Evolutionary conservation across 2,888 invertebrate species (phyloP), one percentile per base, ranked within the genome.

Genomic region (Catocala nupta): DNA sequence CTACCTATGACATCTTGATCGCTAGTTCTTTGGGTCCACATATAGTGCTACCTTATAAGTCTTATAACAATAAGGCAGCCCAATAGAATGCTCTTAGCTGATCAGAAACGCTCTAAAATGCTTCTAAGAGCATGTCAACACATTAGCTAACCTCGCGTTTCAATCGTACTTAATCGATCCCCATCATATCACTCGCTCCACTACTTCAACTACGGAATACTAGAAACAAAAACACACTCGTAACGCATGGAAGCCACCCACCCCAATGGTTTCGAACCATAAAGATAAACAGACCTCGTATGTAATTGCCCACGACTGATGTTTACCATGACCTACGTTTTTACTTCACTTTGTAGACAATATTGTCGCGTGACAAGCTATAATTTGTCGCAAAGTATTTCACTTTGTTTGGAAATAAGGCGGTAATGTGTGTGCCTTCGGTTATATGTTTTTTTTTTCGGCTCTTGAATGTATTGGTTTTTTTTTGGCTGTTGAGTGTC

Each of bases 251-350:
- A 12, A 48, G 10, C 12, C 25, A 48, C 6, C 9, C 7, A 48
- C 48, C 16, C 33, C 25, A n/a, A 49, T 25, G 11, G 9, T 2
- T 11, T 39, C 8, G 8, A 8, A 39, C 36, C 36, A 39, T 39
- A 39, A 39, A 39, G 6, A 39, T 39, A 39, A 11, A 36, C 9
- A 13, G 16, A 25, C 55, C 5, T 42, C 13, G 8, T n/a, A 47
- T 7, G 44, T 63, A 61, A 62, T 63, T 75, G 55, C 55, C 55
- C 63, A 51, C 62, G 65, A 70, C 51, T 12, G 55, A 52, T 42
- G 61, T 43, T 39, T 51, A 42, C 45, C 60, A 43, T 65, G 62
- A 59, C 25, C 47, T 48, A 34, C 12, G 51, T 16, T n/a, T 67
- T 74, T 64, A 58, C 51, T 39, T 13, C 16, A 53, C 13, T 6